Evolutionary conservation across 2,113 vertebrate species (phyloP).

Genomic region (Eublepharis macularius): DNA sequence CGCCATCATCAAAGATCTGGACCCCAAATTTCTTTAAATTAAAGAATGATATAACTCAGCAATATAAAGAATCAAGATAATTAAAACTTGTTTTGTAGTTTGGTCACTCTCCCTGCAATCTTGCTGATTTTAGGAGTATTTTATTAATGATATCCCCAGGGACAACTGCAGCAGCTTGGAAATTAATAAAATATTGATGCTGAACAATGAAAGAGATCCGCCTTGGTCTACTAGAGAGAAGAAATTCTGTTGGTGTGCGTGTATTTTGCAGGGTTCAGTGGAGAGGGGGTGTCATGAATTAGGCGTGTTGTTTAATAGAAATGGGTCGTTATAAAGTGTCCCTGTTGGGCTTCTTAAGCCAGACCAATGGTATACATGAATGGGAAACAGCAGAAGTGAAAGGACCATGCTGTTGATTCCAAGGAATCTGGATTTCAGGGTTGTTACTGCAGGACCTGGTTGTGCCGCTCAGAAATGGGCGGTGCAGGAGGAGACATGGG

Average conservation of each 20-base stretch:
- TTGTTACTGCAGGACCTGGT: too few relatives aligned
- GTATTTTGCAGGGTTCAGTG: constrained; percentile 8
- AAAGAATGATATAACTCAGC: constrained; percentile 33
- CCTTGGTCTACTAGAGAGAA: constrained; percentile 58
- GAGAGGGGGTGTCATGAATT: background rate
- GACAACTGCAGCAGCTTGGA: constrained; percentile 69
- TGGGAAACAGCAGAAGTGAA: background rate
- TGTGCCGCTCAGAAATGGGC: too few relatives aligned
- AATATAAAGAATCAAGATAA: constrained; percentile 68
- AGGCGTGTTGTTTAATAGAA: fast-evolving
- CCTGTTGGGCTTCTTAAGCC: background rate
- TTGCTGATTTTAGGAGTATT: constrained; percentile 78
- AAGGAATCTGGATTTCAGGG: background rate
- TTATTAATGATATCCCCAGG: constrained; percentile 82
- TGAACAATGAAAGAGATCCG: constrained; percentile 53
- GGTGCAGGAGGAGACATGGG: too few relatives aligned
- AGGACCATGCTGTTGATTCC: background rate
- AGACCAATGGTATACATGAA: background rate
- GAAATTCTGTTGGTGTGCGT: too few relatives aligned
- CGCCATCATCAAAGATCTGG: constrained; percentile 66
- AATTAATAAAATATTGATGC: constrained; percentile 84
- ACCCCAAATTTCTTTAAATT: constrained; percentile 62
- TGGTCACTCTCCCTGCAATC: constrained; percentile 71
- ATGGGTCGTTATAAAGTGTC: fast-evolving
- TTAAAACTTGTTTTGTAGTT: constrained; percentile 74